phyloP scores from a whole-genome alignment of 2,888 invertebrate genomes.

The Alviniconcha strummeri region DNA sequence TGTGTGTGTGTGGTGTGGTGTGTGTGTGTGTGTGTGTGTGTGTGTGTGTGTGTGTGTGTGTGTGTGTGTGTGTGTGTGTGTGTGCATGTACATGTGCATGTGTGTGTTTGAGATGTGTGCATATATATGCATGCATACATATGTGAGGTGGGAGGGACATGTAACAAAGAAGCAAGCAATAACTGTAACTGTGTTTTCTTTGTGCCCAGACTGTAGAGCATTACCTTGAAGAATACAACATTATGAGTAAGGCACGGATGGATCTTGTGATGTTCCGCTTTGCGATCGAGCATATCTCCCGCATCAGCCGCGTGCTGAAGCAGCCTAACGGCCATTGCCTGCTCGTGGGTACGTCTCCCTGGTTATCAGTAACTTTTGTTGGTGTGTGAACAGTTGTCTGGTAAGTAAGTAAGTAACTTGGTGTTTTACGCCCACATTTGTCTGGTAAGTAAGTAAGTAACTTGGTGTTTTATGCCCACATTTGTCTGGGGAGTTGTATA shows the following conservation, averaged over 20 bases:
- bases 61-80: background rate
- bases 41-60: too few species aligned
- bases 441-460: too few species aligned
- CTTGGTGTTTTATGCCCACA: too few species aligned
- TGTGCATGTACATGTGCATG: background rate
- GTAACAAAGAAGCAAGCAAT: too few species aligned
- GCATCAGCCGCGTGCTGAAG: slow-evolving; percentile 71
- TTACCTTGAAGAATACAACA: slow-evolving; percentile 71
- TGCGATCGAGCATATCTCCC: slow-evolving; percentile 72
- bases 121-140: too few species aligned
- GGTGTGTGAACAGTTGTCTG: background rate
- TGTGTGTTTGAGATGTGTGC: background rate
- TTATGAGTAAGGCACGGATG: slow-evolving; percentile 72
- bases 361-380: background rate
- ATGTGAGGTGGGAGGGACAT: too few species aligned
- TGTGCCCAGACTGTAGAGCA: slow-evolving; percentile 63
- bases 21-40: background rate
- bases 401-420: background rate
- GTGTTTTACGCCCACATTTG: too few species aligned
- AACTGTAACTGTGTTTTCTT: background rate
- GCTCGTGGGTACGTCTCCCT: slow-evolving; percentile 66
- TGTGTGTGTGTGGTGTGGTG: background rate
- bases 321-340: slow-evolving; percentile 72
- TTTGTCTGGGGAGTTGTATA: too few species aligned
- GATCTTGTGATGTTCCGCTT: slow-evolving; percentile 73